Conservation (phyloP, 2,797 vertebrate genomes). For the Taeniopygia guttata region DNA sequence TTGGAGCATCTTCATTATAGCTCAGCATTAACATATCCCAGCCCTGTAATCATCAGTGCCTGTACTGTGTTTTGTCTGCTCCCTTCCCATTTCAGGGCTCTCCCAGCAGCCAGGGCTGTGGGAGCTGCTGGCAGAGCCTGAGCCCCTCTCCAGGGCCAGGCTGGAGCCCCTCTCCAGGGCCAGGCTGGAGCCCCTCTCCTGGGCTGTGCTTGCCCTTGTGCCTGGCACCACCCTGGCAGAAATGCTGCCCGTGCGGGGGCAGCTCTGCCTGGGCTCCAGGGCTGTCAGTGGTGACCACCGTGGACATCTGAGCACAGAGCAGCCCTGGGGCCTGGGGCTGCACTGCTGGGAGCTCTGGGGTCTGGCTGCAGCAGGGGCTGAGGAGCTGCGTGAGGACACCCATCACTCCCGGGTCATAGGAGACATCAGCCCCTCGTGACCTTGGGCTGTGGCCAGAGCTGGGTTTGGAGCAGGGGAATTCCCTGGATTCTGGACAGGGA, state of each 20-base stretch:
- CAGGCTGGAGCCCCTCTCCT: not conserved
- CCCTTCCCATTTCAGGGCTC: not conserved
- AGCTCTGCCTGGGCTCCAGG: not conserved
- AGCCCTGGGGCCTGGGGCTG: not conserved
- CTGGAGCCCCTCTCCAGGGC: not conserved
- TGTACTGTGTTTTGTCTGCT: not conserved
- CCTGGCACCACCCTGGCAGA: not conserved
- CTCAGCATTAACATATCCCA: not conserved
- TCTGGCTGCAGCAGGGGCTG: not conserved
- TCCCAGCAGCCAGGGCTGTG: not conserved
- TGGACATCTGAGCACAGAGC: fast-evolving
- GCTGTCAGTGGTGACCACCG: fast-evolving
- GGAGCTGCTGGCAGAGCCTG: not conserved
- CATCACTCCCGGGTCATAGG: fast-evolving
- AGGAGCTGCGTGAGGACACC: not conserved
- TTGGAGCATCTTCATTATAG: not conserved
- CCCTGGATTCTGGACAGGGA: not conserved
- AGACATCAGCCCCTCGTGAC: not conserved
- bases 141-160: not conserved
- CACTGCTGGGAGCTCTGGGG: fast-evolving
- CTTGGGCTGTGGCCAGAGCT: not conserved
- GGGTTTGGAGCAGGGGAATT: not conserved
- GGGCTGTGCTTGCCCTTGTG: not conserved
- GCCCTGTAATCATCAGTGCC: not conserved
- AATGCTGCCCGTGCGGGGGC: fast-evolving